phyloP scores from a whole-genome alignment of 37 sponge, comb jelly and placozoan genomes.

The Lycopodina hypogea region DNA sequence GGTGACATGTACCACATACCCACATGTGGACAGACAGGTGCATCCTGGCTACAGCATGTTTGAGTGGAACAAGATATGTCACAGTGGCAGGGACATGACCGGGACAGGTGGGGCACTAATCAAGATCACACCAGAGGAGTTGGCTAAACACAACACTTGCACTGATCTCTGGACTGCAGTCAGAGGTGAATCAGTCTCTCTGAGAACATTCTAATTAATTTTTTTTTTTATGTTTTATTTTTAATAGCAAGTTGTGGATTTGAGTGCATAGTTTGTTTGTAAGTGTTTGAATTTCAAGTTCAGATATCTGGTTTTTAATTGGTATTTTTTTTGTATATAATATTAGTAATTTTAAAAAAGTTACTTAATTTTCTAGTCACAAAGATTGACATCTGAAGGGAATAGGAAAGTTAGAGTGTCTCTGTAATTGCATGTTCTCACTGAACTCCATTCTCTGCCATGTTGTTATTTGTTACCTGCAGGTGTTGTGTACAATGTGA shows the following conservation, averaged over 20 bases:
- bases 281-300: no score
- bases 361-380: no score
- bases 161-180: constrained; percentile 88
- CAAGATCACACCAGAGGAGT: constrained; percentile 63
- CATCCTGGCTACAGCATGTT: constrained; percentile 78
- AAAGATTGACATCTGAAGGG: no score
- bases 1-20: no score
- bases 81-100: constrained; percentile 43
- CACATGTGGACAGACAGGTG: not conserved
- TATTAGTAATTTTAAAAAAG: no score
- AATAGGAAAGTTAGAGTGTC: no score
- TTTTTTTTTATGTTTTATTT: not conserved
- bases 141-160: constrained; percentile 61
- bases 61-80: constrained; percentile 78
- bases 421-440: no score
- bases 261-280: no score
- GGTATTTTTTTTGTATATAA: no score
- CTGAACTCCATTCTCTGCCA: no score
- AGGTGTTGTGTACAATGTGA: constrained; percentile 91
- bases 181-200: constrained; percentile 45
- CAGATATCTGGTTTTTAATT: no score
- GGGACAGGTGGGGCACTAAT: constrained; percentile 45
- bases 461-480: no score
- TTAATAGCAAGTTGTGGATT: not conserved
- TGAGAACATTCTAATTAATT: not conserved